Base-by-base conservation (phyloP, 2,797 vertebrate genomes). In the Schizothorax lantsangensis region DNA sequence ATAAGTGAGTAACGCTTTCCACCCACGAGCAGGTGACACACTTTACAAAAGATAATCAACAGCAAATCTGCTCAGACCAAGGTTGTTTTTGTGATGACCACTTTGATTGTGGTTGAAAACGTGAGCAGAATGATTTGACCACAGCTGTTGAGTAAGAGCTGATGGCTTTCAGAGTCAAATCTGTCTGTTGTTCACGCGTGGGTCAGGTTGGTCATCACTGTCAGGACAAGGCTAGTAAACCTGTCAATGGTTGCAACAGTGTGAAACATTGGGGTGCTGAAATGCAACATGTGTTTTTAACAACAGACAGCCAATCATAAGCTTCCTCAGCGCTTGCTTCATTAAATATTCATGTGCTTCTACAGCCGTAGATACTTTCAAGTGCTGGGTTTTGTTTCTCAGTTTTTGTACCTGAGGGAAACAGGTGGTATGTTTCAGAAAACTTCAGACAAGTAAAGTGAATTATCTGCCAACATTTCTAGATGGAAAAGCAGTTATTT, bases 1-100 rank as follows among this genome's bases (percentile, higher is more conserved):
- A 95, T 83, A 75, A 95, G 98, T 99, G 94, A 97, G 97, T 87
- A 66, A 33, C 59, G 30, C 49, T 30, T n/a, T 71, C n/a, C 71
- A 26, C 77, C 57, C 57, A 79, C 64, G 21, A 43, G 19, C 74
- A 83, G 68, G n/a, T 74, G 40, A 77, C 83, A 84, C 80, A 81
- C 77, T 71, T 68, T 62, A 72, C 33, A 26, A 19, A 73, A 52
- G 38, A 81, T 30, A 72, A 52, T 68, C 59, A 81, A 43, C 33
- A 47, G 49, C 68, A 7, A 74, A 52, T 54, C 33, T 23, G 19
- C 3, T 52, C 19, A 30, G 21, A 59, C 33, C 38, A 17, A 36
- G 36, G 10, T 14, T 49, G 69, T 62, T 62, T 74, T 30, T 47
- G 52, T 4, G 57, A 38, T 64, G 9, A 59, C 9, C 47, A 79